A percentile compares a stretch with the other conserved stretches of the same genome.
Conservation (phyloP, 2,113 vertebrate genomes). For the Morone saxatilis region DNA sequence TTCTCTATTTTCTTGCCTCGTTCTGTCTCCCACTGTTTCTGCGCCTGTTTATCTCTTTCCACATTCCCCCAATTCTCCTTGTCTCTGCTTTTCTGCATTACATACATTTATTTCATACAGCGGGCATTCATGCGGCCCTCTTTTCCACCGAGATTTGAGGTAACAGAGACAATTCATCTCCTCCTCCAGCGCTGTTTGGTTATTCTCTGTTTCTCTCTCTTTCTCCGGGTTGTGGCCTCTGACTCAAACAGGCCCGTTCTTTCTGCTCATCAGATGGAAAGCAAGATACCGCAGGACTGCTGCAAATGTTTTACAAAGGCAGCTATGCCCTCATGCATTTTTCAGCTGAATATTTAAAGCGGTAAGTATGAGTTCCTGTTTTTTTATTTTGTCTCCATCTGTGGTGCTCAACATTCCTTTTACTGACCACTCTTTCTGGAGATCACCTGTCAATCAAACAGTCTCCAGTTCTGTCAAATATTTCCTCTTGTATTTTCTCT, state of each 20-base stretch:
- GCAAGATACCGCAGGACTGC: constrained; percentile 30
- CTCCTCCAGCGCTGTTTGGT: not conserved
- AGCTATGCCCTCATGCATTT: constrained; percentile 48
- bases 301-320: constrained; percentile 56
- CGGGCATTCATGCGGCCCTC: not conserved
- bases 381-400: constrained; percentile 28
- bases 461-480: not conserved
- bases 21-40: constrained; percentile 8
- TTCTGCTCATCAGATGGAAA: constrained; percentile 38
- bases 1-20: constrained; percentile 36
- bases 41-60: constrained; percentile 29
- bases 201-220: constrained; percentile 16
- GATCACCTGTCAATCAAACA: constrained; percentile 17
- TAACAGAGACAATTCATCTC: constrained; percentile 35
- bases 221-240: constrained; percentile 37
- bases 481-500: not conserved
- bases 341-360: constrained; percentile 51
- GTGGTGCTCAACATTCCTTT: constrained; percentile 14
- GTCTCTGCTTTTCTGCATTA: constrained; percentile 27
- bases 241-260: constrained; percentile 23
- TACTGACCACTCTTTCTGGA: not conserved
- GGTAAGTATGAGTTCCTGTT: not conserved
- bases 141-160: constrained; percentile 26
- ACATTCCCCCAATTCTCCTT: constrained; percentile 1
- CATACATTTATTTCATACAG: constrained; percentile 30